phyloP scores from a whole-genome alignment of 1,140 invertebrate species.

The Microplitis mediator region DNA sequence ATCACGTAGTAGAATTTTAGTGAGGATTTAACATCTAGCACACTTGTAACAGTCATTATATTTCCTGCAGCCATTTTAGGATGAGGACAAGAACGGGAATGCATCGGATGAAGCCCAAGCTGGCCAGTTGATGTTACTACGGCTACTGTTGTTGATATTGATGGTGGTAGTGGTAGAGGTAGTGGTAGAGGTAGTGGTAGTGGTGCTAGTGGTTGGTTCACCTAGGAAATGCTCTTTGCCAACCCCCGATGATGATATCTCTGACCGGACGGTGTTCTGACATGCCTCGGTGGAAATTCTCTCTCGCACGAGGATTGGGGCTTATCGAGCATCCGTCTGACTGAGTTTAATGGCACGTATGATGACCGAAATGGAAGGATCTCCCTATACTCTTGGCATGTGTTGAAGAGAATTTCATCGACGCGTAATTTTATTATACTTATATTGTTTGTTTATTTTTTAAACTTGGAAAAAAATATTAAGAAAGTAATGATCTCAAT shows the following conservation, averaged over 20 bases:
- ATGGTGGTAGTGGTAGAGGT: background rate
- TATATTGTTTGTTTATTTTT: background rate
- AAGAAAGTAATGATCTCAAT: too few relatives aligned
- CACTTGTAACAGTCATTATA: conserved; percentile 17
- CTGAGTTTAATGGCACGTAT: conserved; percentile 36
- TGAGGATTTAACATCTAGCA: background rate
- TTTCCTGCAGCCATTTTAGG: background rate
- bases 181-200: background rate
- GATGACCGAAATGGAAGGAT: conserved; percentile 29
- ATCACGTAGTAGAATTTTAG: conserved; percentile 1
- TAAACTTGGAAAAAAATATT: too few relatives aligned
- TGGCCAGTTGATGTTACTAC: background rate
- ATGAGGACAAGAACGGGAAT: background rate
- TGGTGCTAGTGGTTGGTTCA: background rate
- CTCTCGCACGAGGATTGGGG: conserved; percentile 30
- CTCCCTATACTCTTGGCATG: background rate
- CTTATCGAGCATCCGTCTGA: conserved; percentile 34
- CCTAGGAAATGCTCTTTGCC: conserved; percentile 31
- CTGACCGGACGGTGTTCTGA: conserved; percentile 19
- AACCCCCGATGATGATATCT: conserved; percentile 21
- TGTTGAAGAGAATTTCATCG: background rate
- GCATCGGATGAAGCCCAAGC: too few relatives aligned
- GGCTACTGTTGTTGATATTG: background rate
- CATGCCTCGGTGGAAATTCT: conserved; percentile 32
- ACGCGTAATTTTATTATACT: background rate